These are phyloP conservation scores for Tenthredo mesomela DNA, from an alignment of 2,888 invertebrate species.

Conservation along the genomic window DNA sequence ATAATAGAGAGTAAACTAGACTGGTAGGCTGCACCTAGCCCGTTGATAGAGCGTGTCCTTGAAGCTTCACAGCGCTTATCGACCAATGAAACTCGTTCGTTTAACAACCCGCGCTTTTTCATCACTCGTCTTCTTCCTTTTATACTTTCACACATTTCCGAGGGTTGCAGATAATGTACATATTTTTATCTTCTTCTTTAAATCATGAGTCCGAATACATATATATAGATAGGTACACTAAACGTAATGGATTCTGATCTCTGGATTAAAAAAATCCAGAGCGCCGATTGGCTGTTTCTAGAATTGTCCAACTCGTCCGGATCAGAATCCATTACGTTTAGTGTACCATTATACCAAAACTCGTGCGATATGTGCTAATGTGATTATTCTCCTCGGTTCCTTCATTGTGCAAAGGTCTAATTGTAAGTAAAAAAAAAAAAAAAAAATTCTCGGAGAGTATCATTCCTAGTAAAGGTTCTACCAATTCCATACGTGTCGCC, in stretches of 20 bases:
- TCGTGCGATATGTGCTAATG: neutral
- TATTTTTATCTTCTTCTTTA: neutral
- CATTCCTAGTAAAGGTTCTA: neutral
- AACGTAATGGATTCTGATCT: too few relatives aligned
- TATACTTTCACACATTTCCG: neutral
- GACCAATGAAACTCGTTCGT: slow-evolving; percentile 29
- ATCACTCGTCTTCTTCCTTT: neutral
- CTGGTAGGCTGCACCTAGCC: slow-evolving; percentile 36
- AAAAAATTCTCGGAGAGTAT: neutral
- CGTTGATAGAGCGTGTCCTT: slow-evolving; percentile 34
- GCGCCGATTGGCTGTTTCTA: too few relatives aligned
- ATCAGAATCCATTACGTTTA: too few relatives aligned
- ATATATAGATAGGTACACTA: too few relatives aligned
- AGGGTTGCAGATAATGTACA: neutral
- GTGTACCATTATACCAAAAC: neutral
- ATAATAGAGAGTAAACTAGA: slow-evolving; percentile 65
- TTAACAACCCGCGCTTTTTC: slow-evolving; percentile 4
- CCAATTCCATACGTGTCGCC: slow-evolving; percentile 25
- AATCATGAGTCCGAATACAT: neutral
- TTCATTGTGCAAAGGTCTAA: neutral
- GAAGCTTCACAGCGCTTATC: slow-evolving; percentile 1
- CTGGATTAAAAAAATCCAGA: too few relatives aligned
- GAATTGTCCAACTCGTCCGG: too few relatives aligned
- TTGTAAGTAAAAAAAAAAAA: too few relatives aligned
- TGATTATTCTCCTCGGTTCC: neutral